phyloP scores from a whole-genome alignment of 2,888 invertebrate species.

The Agonum fuliginosum region DNA sequence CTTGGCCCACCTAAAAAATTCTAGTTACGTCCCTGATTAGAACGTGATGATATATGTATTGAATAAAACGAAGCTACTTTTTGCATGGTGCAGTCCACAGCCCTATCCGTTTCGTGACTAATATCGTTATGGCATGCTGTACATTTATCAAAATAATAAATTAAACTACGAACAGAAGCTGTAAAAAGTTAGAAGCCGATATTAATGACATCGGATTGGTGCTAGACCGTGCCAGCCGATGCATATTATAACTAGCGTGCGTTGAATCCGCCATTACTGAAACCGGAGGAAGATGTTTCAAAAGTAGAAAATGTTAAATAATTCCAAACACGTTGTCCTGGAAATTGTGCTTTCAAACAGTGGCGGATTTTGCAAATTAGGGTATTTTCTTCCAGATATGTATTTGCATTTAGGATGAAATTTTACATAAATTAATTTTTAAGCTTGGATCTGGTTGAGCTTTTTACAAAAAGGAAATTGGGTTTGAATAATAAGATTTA shows the following conservation, averaged over 20 bases:
- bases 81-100: not conserved
- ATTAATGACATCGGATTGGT: slow-evolving; percentile 55
- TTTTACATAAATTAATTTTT: too few relatives aligned
- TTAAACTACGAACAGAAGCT: not conserved
- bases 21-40: too few relatives aligned
- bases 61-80: not conserved
- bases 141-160: slow-evolving; percentile 50
- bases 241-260: slow-evolving; percentile 26
- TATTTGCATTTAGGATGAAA: too few relatives aligned
- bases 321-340: slow-evolving; percentile 24
- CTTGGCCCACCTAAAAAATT: too few relatives aligned
- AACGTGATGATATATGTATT: slow-evolving; percentile 14
- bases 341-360: slow-evolving; percentile 25
- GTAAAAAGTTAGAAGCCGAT: slow-evolving; percentile 45
- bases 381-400: slow-evolving; percentile 6
- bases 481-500: too few relatives aligned
- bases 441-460: too few relatives aligned
- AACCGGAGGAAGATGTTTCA: not conserved
- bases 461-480: too few relatives aligned
- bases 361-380: not conserved
- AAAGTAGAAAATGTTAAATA: slow-evolving; percentile 6
- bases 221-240: slow-evolving; percentile 49
- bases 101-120: not conserved
- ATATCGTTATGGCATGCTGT: slow-evolving; percentile 31
- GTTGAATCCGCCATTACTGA: not conserved